Conservation (phyloP, 37 sponge, comb jelly and placozoan species). For the Axinella damicornis region DNA sequence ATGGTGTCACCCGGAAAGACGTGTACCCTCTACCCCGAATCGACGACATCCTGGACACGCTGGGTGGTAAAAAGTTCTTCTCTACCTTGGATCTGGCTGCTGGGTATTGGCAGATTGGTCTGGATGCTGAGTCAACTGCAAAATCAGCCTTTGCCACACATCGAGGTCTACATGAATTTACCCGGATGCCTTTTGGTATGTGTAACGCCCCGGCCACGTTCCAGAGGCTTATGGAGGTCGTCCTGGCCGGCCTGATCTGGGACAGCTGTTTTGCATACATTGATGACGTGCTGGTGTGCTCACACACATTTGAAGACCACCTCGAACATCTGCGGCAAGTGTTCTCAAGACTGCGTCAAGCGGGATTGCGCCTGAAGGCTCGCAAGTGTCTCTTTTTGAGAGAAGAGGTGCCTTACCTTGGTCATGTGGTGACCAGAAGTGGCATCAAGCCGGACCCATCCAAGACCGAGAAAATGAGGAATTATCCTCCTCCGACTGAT, state of each 20-base stretch:
- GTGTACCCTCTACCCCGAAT: constrained; percentile 62
- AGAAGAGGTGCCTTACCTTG: constrained; percentile 25
- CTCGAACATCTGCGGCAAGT: constrained; percentile 31
- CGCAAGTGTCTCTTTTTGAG: constrained; percentile 22
- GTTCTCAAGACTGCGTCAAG: constrained; percentile 3
- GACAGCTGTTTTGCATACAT: background rate
- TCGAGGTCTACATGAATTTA: constrained; percentile 40
- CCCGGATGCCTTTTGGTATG: constrained; percentile 52
- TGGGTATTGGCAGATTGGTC: constrained; percentile 69
- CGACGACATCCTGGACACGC: background rate
- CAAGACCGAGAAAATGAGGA: constrained; percentile 26
- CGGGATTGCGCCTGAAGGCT: constrained; percentile 25
- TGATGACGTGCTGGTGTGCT: background rate
- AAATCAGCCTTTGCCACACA: constrained; percentile 56
- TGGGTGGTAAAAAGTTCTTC: too few relatives aligned
- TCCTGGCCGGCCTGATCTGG: background rate
- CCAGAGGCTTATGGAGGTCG: background rate
- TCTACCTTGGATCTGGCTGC: too few relatives aligned
- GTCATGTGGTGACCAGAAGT: constrained; percentile 41
- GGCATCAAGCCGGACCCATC: constrained; percentile 58
- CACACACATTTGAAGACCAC: constrained; percentile 44
- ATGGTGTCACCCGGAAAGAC: constrained; percentile 47
- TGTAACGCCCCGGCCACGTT: constrained; percentile 65
- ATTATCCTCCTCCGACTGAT: too few relatives aligned
- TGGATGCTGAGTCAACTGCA: constrained; percentile 5